These are phyloP conservation scores for Excalfactoria chinensis DNA, from an alignment of 2,113 vertebrate genomes.

Conservation along the genomic window DNA sequence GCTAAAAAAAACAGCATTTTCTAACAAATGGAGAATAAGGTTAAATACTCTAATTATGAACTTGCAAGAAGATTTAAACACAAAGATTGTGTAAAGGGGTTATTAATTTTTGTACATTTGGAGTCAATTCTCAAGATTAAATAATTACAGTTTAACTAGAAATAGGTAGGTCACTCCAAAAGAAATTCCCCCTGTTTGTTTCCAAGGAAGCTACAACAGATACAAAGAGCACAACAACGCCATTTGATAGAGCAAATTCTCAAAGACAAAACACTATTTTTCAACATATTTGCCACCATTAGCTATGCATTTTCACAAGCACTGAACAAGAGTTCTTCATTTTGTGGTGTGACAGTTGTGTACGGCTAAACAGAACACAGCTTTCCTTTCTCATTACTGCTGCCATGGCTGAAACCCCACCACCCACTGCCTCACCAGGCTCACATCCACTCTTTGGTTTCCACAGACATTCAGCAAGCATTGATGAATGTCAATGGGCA, in stretches of 20 bases:
- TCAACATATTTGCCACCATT: too few species aligned
- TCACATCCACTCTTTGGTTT: too few species aligned
- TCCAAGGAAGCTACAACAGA: neutral
- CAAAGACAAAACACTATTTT: too few species aligned
- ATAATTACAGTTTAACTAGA: slow-evolving; percentile 31
- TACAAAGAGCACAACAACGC: neutral
- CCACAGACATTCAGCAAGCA: too few species aligned
- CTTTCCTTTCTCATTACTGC: too few species aligned
- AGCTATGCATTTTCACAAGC: too few species aligned
- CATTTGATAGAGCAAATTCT: neutral
- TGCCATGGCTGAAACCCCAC: too few species aligned
- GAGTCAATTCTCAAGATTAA: slow-evolving; percentile 65
- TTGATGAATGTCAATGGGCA: too few species aligned
- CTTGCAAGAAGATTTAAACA: slow-evolving; percentile 71
- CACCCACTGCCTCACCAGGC: too few species aligned
- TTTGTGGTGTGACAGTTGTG: too few species aligned
- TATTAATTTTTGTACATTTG: slow-evolving; percentile 69
- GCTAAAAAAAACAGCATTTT: slow-evolving; percentile 73
- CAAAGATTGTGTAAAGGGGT: slow-evolving; percentile 57
- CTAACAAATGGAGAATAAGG: slow-evolving; percentile 76
- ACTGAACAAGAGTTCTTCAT: too few species aligned
- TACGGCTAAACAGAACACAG: too few species aligned
- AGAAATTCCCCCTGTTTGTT: neutral
- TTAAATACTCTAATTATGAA: slow-evolving; percentile 77
- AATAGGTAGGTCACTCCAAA: neutral